These are phyloP conservation scores for Melospiza melodia DNA, from an alignment of 2,113 vertebrate species.

Conservation along the genomic window DNA sequence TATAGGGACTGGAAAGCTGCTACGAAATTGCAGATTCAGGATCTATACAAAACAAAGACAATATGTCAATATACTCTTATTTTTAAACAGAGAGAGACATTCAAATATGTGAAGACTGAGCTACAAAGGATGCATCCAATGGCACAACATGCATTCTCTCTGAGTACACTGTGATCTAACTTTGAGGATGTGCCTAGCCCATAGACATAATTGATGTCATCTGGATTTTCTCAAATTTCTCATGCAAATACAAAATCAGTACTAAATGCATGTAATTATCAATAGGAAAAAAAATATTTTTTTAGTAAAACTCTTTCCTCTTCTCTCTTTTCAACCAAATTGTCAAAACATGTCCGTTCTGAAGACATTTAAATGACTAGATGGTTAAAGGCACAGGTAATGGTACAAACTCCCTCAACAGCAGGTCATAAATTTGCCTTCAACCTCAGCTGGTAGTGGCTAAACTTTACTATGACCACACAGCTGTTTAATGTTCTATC, in stretches of 20 bases:
- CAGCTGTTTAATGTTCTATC: neutral
- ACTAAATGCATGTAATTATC: neutral
- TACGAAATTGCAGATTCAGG: slow-evolving; percentile 70
- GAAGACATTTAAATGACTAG: neutral
- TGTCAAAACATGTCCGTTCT: neutral
- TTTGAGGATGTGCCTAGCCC: neutral
- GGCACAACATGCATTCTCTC: neutral
- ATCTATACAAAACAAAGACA: slow-evolving; percentile 55
- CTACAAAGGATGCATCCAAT: neutral
- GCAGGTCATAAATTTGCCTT: neutral
- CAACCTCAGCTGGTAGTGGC: neutral
- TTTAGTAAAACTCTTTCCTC: neutral
- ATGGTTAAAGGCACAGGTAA: neutral
- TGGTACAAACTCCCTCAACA: neutral
- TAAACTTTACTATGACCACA: neutral
- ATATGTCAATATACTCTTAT: neutral
- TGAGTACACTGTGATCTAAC: neutral
- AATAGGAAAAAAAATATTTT: neutral
- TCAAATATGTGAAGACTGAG: neutral
- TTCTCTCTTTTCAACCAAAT: neutral
- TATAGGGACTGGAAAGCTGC: slow-evolving; percentile 52
- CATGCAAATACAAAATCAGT: neutral
- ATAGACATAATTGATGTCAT: neutral
- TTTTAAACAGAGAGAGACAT: neutral
- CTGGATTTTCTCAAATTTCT: neutral